These are phyloP conservation scores for Muscina levida DNA, from an alignment of 2,888 invertebrate genomes.

Conservation along the genomic window DNA sequence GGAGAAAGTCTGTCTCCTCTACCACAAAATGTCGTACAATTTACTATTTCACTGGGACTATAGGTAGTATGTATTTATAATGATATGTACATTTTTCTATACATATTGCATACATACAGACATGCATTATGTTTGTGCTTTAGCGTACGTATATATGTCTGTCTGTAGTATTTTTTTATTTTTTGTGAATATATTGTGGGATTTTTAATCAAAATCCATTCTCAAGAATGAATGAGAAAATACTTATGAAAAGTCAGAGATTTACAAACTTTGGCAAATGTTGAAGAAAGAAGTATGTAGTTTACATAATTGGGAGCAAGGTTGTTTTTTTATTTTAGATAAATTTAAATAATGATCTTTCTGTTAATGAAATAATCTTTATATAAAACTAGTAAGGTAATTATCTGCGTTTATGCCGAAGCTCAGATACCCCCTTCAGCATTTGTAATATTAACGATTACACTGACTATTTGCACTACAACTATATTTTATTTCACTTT, in stretches of 20 bases:
- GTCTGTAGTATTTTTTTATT: conserved; percentile 36
- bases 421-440: too few species aligned
- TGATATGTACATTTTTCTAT: conserved; percentile 1
- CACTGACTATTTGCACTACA: too few species aligned
- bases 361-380: too few species aligned
- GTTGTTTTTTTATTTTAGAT: too few species aligned
- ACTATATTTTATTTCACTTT: too few species aligned
- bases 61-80: conserved; percentile 3
- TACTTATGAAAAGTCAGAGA: conserved; percentile 32
- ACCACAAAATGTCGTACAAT: conserved; percentile 57
- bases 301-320: too few species aligned
- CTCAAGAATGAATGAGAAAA: conserved; percentile 57
- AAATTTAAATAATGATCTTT: too few species aligned
- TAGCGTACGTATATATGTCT: conserved; percentile 29
- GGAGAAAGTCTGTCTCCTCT: conserved; percentile 57
- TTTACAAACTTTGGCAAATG: conserved; percentile 14
- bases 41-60: neutral
- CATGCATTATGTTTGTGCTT: too few species aligned
- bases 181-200: conserved; percentile 52
- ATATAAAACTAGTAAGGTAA: too few species aligned
- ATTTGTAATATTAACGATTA: too few species aligned
- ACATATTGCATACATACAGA: too few species aligned
- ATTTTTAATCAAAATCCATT: conserved; percentile 49
- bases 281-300: conserved; percentile 10
- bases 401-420: too few species aligned